Percentiles rank a stretch among this genome's conserved stretches.
These are phyloP conservation scores for Mesaphorura yosii DNA, from an alignment of 1,140 invertebrate species.

Conservation along the genomic window DNA sequence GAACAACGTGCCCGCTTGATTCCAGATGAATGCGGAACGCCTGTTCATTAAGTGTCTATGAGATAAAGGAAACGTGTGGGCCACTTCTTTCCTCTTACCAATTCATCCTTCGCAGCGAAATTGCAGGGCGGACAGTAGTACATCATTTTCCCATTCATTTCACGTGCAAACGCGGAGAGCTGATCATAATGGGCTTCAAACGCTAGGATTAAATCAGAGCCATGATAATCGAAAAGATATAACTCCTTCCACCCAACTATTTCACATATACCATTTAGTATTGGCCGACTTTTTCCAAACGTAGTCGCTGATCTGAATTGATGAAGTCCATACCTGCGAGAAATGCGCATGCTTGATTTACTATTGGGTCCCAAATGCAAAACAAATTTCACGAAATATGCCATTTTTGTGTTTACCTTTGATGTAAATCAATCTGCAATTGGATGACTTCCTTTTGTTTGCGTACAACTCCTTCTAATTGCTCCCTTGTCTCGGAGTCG, in stretches of 20 bases:
- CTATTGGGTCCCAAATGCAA: neutral
- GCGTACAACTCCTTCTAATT: neutral
- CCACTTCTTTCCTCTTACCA: neutral
- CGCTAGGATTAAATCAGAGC: neutral
- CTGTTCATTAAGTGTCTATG: neutral
- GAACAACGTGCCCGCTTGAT: neutral
- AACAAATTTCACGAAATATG: neutral
- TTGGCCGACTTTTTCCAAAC: neutral
- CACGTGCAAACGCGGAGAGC: neutral
- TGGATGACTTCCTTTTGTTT: slow-evolving; percentile 4
- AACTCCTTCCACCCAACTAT: neutral
- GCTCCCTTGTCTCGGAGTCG: neutral
- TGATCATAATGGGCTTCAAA: neutral
- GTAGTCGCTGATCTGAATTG: no score
- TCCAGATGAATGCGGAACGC: neutral
- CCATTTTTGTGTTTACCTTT: slow-evolving; percentile 2
- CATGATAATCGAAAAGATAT: neutral
- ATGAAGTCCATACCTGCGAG: neutral
- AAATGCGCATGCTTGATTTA: neutral
- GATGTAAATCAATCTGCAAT: neutral
- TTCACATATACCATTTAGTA: neutral
- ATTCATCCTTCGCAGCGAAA: neutral
- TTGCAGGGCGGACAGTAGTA: neutral
- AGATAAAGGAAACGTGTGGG: neutral
- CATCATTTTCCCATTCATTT: neutral